A percentile compares a stretch with the other conserved stretches of the same genome.
phyloP scores from a whole-genome alignment of 2,113 vertebrate genomes.

The Crotalus viridis region DNA sequence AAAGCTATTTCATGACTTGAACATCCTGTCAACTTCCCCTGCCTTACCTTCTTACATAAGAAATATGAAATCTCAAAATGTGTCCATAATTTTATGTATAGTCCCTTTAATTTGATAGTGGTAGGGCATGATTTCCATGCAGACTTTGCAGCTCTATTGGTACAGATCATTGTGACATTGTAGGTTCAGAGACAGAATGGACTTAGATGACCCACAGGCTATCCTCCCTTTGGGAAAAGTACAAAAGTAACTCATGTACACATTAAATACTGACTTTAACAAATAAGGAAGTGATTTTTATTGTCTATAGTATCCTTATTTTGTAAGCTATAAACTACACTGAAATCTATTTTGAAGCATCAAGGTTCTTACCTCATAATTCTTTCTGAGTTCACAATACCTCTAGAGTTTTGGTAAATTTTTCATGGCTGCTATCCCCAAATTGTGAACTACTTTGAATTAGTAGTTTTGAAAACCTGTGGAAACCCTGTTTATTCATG shows the following conservation, averaged over 20 bases:
- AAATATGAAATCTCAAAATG: neutral
- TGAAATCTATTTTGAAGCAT: neutral
- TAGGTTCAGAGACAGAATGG: neutral
- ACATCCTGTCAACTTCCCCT: neutral
- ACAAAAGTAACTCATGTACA: neutral
- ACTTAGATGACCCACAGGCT: neutral
- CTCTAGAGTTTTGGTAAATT: neutral
- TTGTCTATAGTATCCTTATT: neutral
- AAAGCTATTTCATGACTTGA: neutral
- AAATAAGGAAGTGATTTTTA: neutral
- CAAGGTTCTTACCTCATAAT: neutral
- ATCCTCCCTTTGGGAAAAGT: neutral
- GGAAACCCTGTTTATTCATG: neutral
- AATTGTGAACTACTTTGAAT: neutral
- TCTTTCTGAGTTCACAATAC: neutral
- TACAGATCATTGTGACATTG: neutral
- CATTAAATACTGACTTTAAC: neutral
- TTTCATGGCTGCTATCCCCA: neutral
- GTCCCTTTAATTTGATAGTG: neutral
- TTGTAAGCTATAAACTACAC: neutral
- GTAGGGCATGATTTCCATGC: neutral
- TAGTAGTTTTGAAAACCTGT: neutral
- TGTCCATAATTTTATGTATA: neutral
- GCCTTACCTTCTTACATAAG: neutral
- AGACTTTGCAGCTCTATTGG: neutral